phyloP scores from a whole-genome alignment of 2,888 invertebrate species.

The Noctua pronuba region DNA sequence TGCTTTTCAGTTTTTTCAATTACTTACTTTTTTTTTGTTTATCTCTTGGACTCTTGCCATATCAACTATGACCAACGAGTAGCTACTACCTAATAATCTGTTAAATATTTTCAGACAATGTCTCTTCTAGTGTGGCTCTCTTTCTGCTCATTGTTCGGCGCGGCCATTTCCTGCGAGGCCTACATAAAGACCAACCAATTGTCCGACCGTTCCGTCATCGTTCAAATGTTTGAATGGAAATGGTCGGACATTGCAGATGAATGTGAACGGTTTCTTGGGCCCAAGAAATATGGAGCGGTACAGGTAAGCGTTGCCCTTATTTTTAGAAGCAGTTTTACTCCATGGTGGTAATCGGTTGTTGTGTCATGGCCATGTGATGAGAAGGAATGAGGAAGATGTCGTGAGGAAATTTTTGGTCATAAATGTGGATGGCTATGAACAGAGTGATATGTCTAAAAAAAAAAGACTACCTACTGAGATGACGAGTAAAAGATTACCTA shows the following conservation, averaged over 20 bases:
- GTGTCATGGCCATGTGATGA: no score
- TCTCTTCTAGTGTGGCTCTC: slow-evolving; percentile 20
- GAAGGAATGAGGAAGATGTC: no score
- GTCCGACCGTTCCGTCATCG: slow-evolving; percentile 91
- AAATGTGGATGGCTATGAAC: not conserved
- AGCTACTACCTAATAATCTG: not conserved
- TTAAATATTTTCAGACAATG: slow-evolving; percentile 47
- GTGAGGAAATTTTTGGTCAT: not conserved
- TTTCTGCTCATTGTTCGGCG: slow-evolving; percentile 34
- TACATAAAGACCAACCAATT: slow-evolving; percentile 82
- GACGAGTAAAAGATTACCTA: no score
- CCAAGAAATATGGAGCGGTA: slow-evolving; percentile 93
- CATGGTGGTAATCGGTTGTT: no score
- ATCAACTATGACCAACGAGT: not conserved
- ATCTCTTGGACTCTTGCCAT: not conserved
- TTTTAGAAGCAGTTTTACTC: no score
- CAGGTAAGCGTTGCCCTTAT: slow-evolving; percentile 87
- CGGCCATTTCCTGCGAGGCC: slow-evolving; percentile 15
- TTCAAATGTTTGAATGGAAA: slow-evolving; percentile 95
- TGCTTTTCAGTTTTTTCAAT: no score
- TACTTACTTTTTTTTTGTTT: no score
- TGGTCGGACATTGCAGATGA: slow-evolving; percentile 94
- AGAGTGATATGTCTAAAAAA: no score
- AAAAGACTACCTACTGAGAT: no score
- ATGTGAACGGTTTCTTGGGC: slow-evolving; percentile 94